Evolutionary conservation across 2,113 vertebrate species (phyloP).

Genomic region (Lipotes vexillifer): DNA sequence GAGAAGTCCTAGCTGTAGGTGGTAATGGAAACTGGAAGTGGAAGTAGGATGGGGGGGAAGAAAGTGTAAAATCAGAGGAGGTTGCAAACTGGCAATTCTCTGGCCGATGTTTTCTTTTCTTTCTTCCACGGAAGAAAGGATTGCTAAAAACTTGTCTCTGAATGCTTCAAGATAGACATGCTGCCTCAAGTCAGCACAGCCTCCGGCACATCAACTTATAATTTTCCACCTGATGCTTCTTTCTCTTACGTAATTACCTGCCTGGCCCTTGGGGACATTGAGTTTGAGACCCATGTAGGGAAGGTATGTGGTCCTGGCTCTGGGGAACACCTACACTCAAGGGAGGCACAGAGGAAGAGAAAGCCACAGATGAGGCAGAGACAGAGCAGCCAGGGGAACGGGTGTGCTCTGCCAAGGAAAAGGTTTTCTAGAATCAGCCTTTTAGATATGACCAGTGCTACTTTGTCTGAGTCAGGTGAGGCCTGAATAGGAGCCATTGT

Average conservation of each 20-base stretch:
- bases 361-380: not conserved
- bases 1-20: not conserved
- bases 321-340: not conserved
- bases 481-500: not conserved
- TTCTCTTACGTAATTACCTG: too few relatives aligned
- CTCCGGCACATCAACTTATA: not conserved
- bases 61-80: not conserved
- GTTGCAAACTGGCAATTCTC: not conserved
- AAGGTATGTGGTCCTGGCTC: not conserved
- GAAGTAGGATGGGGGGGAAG: not conserved
- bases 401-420: not conserved
- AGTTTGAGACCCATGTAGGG: not conserved
- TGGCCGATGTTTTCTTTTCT: too few relatives aligned
- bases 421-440: not conserved
- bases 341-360: not conserved
- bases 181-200: not conserved
- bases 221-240: not conserved
- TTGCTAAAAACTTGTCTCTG: not conserved
- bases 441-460: not conserved
- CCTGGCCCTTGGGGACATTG: not conserved
- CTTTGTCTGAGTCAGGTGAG: not conserved
- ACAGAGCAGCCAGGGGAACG: not conserved
- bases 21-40: not conserved
- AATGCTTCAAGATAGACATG: not conserved
- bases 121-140: not conserved